A percentile compares a stretch with the other conserved stretches of the same genome.
These are phyloP conservation scores for Clarias gariepinus DNA, from an alignment of 2,113 vertebrate genomes.

Conservation along the genomic window DNA sequence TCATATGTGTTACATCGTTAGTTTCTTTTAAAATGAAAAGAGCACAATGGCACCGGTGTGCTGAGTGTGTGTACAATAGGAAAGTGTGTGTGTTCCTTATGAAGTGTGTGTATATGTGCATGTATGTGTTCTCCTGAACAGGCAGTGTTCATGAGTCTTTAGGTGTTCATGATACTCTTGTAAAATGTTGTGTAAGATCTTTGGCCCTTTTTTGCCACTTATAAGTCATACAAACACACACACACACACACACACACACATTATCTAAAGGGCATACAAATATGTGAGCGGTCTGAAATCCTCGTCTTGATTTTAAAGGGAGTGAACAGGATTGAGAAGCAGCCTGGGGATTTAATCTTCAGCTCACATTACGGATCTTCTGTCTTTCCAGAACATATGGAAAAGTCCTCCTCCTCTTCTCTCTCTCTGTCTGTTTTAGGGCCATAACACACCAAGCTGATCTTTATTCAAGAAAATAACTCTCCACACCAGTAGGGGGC, in stretches of 20 bases:
- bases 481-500: not conserved
- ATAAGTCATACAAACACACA: not conserved
- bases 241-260: conserved; percentile 15
- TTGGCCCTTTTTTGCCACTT: conserved; percentile 52
- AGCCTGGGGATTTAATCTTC: not conserved
- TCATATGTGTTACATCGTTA: conserved; percentile 36
- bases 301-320: not conserved
- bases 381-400: not conserved
- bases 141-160: conserved; percentile 47
- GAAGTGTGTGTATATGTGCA: not conserved
- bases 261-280: conserved; percentile 9
- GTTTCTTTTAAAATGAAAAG: conserved; percentile 41
- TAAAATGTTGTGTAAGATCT: conserved; percentile 44
- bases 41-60: conserved; percentile 48
- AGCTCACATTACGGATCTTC: not conserved
- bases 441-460: not conserved
- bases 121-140: conserved; percentile 24
- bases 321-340: conserved; percentile 22
- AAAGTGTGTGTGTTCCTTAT: not conserved
- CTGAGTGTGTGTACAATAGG: not conserved
- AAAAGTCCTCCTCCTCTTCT: not conserved
- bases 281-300: conserved; percentile 5
- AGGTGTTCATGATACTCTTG: conserved; percentile 15
- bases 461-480: not conserved
- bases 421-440: not conserved